Percentiles rank a stretch among this genome's conserved stretches.
These are phyloP conservation scores for Achatina immaculata DNA, from an alignment of 1,140 invertebrate species.

Conservation along the genomic window DNA sequence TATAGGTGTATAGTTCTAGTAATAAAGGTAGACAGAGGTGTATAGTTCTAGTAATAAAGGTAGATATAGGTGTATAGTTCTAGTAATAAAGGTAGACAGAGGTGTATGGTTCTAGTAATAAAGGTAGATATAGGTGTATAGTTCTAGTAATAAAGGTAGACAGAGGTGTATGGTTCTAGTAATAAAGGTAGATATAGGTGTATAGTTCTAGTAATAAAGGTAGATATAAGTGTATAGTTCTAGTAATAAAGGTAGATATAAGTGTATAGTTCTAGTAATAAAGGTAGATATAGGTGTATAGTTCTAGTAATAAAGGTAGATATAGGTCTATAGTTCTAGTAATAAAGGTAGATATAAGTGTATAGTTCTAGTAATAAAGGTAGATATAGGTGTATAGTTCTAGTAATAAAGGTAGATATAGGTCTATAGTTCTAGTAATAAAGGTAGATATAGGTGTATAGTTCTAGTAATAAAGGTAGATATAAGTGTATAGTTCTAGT, in stretches of 20 bases:
- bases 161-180: not conserved
- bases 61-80: not conserved
- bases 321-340: no score
- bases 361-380: not conserved
- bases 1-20: no score
- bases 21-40: no score
- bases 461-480: not conserved
- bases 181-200: not conserved
- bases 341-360: not conserved
- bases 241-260: not conserved
- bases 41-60: not conserved
- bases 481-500: no score
- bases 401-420: not conserved
- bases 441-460: not conserved
- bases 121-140: no score
- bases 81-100: not conserved
- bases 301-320: not conserved
- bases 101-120: no score
- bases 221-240: no score
- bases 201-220: no score
- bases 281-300: not conserved
- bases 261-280: not conserved
- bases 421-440: not conserved
- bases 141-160: not conserved
- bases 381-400: not conserved